phyloP scores from a whole-genome alignment of 1,140 invertebrate genomes.

The Oryctes rhinoceros region DNA sequence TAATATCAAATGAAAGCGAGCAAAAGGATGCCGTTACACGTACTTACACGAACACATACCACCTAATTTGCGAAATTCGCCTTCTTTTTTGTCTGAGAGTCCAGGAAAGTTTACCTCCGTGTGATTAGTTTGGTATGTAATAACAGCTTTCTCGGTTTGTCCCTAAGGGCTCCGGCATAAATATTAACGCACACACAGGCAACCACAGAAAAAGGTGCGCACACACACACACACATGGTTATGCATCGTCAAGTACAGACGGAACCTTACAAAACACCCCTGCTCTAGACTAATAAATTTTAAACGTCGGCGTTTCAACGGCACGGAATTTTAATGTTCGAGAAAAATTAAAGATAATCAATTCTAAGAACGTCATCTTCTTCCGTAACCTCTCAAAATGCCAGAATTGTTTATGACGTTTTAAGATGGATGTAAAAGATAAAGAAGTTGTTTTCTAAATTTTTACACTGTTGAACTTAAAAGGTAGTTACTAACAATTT shows the following conservation, averaged over 20 bases:
- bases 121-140: slow-evolving; percentile 40
- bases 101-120: slow-evolving; percentile 21
- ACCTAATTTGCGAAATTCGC: slow-evolving; percentile 30
- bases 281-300: slow-evolving; percentile 37
- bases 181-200: slow-evolving; percentile 6
- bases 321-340: slow-evolving; percentile 25
- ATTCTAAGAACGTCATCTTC: slow-evolving; percentile 12
- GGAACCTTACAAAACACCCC: slow-evolving; percentile 30
- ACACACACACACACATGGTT: neutral
- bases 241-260: neutral
- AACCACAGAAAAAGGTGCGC: neutral
- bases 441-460: neutral
- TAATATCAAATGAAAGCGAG: slow-evolving; percentile 35
- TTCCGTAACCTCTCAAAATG: neutral
- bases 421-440: neutral
- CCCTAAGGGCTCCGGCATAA: slow-evolving; percentile 38
- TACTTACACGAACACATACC: slow-evolving; percentile 4
- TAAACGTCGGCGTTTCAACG: slow-evolving; percentile 17
- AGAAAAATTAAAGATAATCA: slow-evolving; percentile 14
- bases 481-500: no score
- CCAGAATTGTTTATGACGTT: neutral
- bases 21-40: neutral
- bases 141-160: slow-evolving; percentile 38
- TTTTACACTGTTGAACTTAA: neutral
- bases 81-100: slow-evolving; percentile 24